Evolutionary conservation across 2,888 invertebrate genomes (phyloP), one percentile per base, ranked within the genome.

Genomic region (Philopedon plagiatum): DNA sequence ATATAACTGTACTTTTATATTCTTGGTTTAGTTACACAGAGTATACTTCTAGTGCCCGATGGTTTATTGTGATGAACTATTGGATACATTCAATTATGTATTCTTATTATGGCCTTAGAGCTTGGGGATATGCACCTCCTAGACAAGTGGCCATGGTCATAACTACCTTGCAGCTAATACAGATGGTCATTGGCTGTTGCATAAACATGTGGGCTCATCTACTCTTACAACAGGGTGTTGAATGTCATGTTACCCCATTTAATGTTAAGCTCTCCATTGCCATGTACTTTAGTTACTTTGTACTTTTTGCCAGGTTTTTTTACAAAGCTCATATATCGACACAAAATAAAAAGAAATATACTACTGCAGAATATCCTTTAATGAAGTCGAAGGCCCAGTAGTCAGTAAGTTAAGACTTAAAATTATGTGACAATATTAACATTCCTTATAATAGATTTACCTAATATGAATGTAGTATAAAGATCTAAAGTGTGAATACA

Each of bases 61-160:
- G 96, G 96, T 97, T 96, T 87, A 93, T 96, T 81, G 94, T 95
- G 67, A 96, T 97, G 95, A 97, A 97, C 87, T 97, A 95, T 84
- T 93, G 93, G 82, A 96, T 97, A 63, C 96, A 96, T 86, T 91
- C 92, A 71, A 90, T 96, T 79, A 97, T 97, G 97, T 97, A 96
- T 87, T 90, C 93, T 4, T 97, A 96, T 87, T 97, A 94, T 86
- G 95, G 95, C 1, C 86, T 95, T 62, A 91, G 92, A 80, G 94
- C 96, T 78, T 93, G 96, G 89, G 92, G 94, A 76, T 92, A 92
- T 85, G 91, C 90, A 83, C 94, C 95, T 71, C 97, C 98, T 1
- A 90, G 91, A 78, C 90, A 90, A 81, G 90, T 97, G 77, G 93
- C 96, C 72, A 96, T 98, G 93, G 87, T 93, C 78, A 97, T 99